Conservation (phyloP, 2,797 vertebrate genomes). For the Gadopsis marmoratus region DNA sequence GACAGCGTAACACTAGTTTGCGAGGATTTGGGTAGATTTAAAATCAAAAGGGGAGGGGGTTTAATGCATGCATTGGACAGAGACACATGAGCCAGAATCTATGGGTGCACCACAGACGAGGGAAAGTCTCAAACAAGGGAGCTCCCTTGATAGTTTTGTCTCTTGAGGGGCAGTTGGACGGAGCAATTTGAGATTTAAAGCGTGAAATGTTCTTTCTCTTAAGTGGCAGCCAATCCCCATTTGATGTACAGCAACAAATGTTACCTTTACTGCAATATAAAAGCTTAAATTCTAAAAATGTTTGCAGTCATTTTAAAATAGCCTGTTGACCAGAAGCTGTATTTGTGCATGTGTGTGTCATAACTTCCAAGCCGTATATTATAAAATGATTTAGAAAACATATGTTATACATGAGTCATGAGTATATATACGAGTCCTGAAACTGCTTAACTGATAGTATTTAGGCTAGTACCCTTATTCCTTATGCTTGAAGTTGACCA, state of each 20-base stretch:
- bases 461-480: too few relatives aligned
- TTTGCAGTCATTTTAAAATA: neutral
- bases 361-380: neutral
- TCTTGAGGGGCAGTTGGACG: constrained; percentile 6
- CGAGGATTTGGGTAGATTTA: constrained; percentile 80
- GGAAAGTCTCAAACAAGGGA: constrained; percentile 20
- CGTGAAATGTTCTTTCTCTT: neutral
- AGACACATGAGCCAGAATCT: constrained; percentile 64
- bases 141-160: constrained; percentile 15
- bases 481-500: neutral
- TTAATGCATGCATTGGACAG: constrained; percentile 62
- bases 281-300: neutral
- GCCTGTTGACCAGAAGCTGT: neutral
- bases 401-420: neutral
- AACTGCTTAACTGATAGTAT: neutral
- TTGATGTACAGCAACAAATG: neutral
- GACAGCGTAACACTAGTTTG: constrained; percentile 75
- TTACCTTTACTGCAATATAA: neutral
- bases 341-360: neutral
- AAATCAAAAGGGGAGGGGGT: constrained; percentile 50
- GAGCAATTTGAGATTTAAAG: constrained; percentile 13
- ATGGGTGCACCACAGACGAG: constrained; percentile 11
- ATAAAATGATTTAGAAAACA: neutral
- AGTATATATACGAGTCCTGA: too few relatives aligned
- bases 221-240: neutral